phyloP scores from a whole-genome alignment of 2,113 vertebrate genomes.

The Athene cunicularia region DNA sequence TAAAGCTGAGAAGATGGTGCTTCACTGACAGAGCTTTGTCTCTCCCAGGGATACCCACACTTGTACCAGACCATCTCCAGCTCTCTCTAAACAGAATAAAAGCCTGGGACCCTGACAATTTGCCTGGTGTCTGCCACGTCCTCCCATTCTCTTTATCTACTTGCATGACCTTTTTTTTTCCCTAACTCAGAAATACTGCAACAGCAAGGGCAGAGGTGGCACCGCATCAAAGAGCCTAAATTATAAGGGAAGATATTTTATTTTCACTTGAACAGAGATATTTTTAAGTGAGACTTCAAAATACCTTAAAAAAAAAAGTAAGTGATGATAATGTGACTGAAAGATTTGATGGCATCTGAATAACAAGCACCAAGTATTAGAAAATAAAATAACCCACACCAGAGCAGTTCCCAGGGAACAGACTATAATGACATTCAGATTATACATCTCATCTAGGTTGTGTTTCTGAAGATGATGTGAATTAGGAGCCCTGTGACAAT shows the following conservation, averaged over 20 bases:
- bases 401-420: background rate
- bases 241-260: background rate
- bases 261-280: background rate
- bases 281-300: background rate
- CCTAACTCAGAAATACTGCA: background rate
- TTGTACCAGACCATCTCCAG: background rate
- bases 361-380: background rate
- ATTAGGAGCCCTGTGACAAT: background rate
- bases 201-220: background rate
- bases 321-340: background rate
- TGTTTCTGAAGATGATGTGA: background rate
- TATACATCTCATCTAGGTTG: background rate
- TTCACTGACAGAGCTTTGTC: background rate
- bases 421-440: background rate
- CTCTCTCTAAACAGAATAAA: background rate
- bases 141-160: background rate
- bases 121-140: background rate
- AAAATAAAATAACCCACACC: background rate
- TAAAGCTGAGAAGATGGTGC: background rate
- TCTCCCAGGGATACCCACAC: background rate
- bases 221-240: background rate
- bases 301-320: background rate
- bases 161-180: background rate
- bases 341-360: background rate
- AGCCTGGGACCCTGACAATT: background rate